Percentiles rank a stretch among this genome's conserved stretches.
These are phyloP conservation scores for Tetranychus truncatus DNA, from an alignment of 2,888 invertebrate species.

Conservation along the genomic window DNA sequence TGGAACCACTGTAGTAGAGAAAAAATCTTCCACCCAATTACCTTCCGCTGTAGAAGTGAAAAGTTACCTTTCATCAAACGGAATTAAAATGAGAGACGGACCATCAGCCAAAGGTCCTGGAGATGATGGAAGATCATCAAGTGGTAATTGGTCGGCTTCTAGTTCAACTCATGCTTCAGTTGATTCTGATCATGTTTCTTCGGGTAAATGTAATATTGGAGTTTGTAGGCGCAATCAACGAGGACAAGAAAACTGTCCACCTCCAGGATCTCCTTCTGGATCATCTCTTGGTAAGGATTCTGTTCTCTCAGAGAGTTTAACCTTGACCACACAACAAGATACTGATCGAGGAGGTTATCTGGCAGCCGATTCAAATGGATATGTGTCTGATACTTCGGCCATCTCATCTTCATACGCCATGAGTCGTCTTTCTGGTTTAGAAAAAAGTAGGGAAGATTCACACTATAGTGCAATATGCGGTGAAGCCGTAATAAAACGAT, in stretches of 20 bases:
- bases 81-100: conserved; percentile 13
- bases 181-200: conserved; percentile 43
- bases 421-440: not conserved
- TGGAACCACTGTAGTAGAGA: not conserved
- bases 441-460: not conserved
- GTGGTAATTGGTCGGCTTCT: conserved; percentile 86
- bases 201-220: conserved; percentile 28
- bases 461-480: not conserved
- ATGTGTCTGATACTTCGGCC: conserved; percentile 11
- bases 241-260: conserved; percentile 10
- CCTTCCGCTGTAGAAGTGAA: not conserved
- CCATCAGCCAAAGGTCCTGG: conserved; percentile 15
- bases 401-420: not conserved
- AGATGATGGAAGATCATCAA: conserved; percentile 49
- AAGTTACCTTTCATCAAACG: not conserved
- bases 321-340: conserved; percentile 10
- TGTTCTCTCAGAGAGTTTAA: conserved; percentile 27
- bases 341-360: not conserved
- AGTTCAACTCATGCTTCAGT: conserved; percentile 42
- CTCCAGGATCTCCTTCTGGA: conserved; percentile 28
- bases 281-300: conserved; percentile 34
- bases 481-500: not conserved
- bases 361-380: conserved; percentile 11
- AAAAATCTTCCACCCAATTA: not conserved
- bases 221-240: not conserved